Base-by-base conservation (phyloP, 2,888 invertebrate species). In the Aspidiotus destructor region DNA sequence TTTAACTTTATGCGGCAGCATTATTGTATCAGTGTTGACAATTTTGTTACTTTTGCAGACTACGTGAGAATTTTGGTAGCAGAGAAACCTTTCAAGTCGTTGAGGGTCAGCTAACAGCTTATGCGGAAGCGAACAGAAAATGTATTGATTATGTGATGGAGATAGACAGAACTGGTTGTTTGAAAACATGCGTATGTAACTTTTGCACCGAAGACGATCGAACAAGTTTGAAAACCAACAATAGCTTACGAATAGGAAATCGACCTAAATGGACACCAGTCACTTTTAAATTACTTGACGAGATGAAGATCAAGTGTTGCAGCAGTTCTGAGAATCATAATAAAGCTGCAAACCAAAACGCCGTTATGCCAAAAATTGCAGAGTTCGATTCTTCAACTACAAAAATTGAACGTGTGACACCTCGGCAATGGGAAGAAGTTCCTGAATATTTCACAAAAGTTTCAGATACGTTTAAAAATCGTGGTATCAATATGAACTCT, bases 181-280 rank as follows among this genome's bases (percentile, higher is more conserved):
- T 28, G 28, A 57, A 58, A 48, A 48, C 58, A 1, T 67, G 67
- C 28, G 60, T 60, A 40, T 67, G 67, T 15, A 52, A 17, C 15
- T 67, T 55, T 8, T 67, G 67, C 40, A 67, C 42, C 17, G 67
- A 57, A 13, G 67, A 60, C 28, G 58, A 67, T 58, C 67, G 28
- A 8, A n/a, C 28, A 16, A 48, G 44, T 40, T 17, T 58, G 7
- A 58, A 28, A 15, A 42, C 16, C n/a, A 60, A 58, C 8, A 28
- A 57, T 28, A 42, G 17, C 2, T 60, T 67, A 13, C 28, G 67
- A 44, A 67, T 67, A n/a, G 48, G 41, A 52, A 60, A 67, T 16
- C 58, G 67, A 7, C 58, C 15, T 0, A 42, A 60, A 40, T 67
- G 67, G 67, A 57, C 58, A 52, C n/a, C 41, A 40, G 8, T 67